A percentile compares a stretch with the other conserved stretches of the same genome.
These are phyloP conservation scores for Heliconius hermathena DNA, from an alignment of 1,140 invertebrate genomes.

Conservation along the genomic window DNA sequence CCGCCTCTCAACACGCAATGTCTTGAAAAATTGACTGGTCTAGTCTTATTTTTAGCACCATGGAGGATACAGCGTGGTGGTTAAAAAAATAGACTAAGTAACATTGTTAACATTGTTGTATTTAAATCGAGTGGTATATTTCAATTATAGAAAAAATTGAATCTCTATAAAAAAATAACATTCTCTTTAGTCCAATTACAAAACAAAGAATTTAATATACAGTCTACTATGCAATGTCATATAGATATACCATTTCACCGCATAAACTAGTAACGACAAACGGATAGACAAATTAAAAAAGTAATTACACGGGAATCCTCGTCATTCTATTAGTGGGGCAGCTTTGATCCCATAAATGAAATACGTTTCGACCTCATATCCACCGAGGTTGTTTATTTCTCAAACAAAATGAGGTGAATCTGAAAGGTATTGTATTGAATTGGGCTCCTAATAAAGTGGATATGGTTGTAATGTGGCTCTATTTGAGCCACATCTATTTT, in stretches of 20 bases:
- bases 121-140: too few species aligned
- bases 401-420: conserved; percentile 12
- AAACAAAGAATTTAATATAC: conserved; percentile 1
- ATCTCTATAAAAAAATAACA: not conserved
- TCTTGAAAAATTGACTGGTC: too few species aligned
- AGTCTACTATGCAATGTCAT: not conserved
- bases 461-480: conserved; percentile 3
- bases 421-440: conserved; percentile 12
- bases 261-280: not conserved
- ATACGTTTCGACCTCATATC: conserved; percentile 12
- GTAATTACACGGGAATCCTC: not conserved
- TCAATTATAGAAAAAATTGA: too few species aligned
- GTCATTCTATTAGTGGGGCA: conserved; percentile 4
- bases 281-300: conserved; percentile 3
- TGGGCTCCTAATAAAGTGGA: conserved; percentile 2
- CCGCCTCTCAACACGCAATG: too few species aligned
- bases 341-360: conserved; percentile 14
- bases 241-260: not conserved
- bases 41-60: too few species aligned
- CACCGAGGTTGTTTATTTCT: conserved; percentile 6
- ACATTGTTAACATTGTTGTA: too few species aligned
- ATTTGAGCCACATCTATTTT: not conserved
- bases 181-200: not conserved
- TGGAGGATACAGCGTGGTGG: too few species aligned
- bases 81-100: too few species aligned